Base-by-base conservation (phyloP, 2,113 vertebrate genomes). In the Paramisgurnus dabryanus region DNA sequence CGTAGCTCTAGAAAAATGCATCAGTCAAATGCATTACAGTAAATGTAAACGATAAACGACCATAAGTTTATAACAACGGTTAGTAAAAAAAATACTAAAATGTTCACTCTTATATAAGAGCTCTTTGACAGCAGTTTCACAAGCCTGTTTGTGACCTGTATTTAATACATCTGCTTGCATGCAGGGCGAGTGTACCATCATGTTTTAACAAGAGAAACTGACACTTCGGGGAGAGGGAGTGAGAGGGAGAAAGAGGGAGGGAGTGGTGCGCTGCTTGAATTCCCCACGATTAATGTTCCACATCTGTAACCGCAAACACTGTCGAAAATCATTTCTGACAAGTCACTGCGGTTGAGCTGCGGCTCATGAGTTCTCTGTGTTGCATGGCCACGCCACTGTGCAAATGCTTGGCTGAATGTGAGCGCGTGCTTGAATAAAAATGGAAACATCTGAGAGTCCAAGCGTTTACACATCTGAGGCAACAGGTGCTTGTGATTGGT, bases 401-500 rank as follows among this genome's bases (percentile, higher is more conserved):
- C 27, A 34, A 3, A 34, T n/a, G 27, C 49, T 55, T 18, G 53
- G 60, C 39, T n/a, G 10, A 49, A 15, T 69, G 66, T 69, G 53
- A 45, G 17, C 47, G 22, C 67, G 22, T 67, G 61, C 8, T 2
- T 10, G 39, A 60, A 67, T 55, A 27, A 50, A 27, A 39, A 72
- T 67, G 41, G 53, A 78, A 67, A 58, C 4, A 13, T 57, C 17
- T 53, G 3, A 47, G 22, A 57, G 66, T 69, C 45, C 45, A 12
- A 53, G 41, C 12, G 22, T 64, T 53, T 70, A 45, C 60, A 77
- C 57, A 63, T 82, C 73, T 77, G 55, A 65, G 50, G 74, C 10
- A 57, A 82, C 81, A 78, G 81, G 76, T 82, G 76, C 47, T 34
- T 61, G 72, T 63, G 18, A 75, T 61, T 50, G 0, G 43, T 39